phyloP scores from a whole-genome alignment of 2,113 vertebrate genomes.

The Cyanistes caeruleus region DNA sequence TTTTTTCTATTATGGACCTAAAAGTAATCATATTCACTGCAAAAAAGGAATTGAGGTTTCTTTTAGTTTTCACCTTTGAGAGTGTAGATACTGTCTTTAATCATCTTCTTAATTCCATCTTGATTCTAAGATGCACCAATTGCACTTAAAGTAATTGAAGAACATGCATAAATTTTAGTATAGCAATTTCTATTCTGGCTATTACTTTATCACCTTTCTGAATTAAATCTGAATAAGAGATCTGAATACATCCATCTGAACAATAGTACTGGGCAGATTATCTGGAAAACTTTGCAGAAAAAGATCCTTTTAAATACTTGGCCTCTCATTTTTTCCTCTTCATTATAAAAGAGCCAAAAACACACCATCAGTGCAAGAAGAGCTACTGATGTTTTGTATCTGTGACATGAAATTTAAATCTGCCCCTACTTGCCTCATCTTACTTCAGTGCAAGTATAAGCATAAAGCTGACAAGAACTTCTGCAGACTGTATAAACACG shows the following conservation, averaged over 20 bases:
- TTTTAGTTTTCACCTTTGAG: not conserved
- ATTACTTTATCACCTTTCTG: not conserved
- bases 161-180: not conserved
- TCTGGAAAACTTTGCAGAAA: not conserved
- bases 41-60: not conserved
- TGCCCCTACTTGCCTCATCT: not conserved
- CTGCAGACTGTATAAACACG: not conserved
- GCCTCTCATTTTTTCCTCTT: not conserved
- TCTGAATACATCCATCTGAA: not conserved
- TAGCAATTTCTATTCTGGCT: not conserved
- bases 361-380: not conserved
- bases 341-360: not conserved
- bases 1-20: rapidly evolving
- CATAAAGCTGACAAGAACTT: not conserved
- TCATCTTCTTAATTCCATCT: not conserved
- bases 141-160: not conserved
- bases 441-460: not conserved
- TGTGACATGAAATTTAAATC: not conserved
- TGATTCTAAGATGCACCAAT: not conserved
- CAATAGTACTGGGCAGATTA: not conserved
- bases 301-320: not conserved
- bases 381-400: not conserved
- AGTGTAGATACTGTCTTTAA: not conserved
- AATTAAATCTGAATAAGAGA: not conserved
- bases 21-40: not conserved